Evolutionary conservation across 2,888 invertebrate genomes (phyloP), one percentile per base, ranked within the genome.

Genomic region (Andrena bicolor): DNA sequence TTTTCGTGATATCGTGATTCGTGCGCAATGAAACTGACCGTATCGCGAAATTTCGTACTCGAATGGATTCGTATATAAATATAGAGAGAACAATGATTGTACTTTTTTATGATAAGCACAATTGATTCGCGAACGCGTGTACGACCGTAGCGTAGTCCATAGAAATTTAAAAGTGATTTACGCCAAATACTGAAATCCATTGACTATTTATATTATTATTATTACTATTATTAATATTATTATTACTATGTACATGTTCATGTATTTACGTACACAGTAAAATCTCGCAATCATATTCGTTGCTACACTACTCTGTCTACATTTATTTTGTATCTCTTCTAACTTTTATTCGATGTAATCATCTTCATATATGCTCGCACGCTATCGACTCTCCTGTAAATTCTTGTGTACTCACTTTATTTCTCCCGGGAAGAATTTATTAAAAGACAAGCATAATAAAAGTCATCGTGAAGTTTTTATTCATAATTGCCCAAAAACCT

Each of bases 111-210:
- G 23, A 51, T 82, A 80, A 81, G 61, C 80, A 63, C 75, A 82
- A 79, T 73, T 75, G 70, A 63, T 80, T 76, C 48, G 71, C 61
- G 73, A 61, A 35, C 70, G 76, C 78, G 74, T 82, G 74, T 72
- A 78, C 75, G 82, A 72, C 66, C 80, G 82, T 86, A 82, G 32
- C 16, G 32, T 90, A 90, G 86, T 58, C 74, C 77, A 76, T 92
- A 91, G 90, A 77, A 68, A 87, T 88, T 86, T 86, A 86, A 87
- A 88, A 86, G 90, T 91, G 90, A 92, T 92, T 90, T 82, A 90
- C 88, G 90, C 92, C 92, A 92, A 92, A 92, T 91, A 92, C 91
- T 88, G 86, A 90, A 79, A 84, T 83, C 77, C 84, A 87, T 84
- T 72, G 61, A 84, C 78, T 89, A 91, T 91, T 89, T 90, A 89